Percentiles rank a stretch among this genome's conserved stretches.
Conservation (phyloP, 2,888 invertebrate genomes). For the Coremacera marginata region DNA sequence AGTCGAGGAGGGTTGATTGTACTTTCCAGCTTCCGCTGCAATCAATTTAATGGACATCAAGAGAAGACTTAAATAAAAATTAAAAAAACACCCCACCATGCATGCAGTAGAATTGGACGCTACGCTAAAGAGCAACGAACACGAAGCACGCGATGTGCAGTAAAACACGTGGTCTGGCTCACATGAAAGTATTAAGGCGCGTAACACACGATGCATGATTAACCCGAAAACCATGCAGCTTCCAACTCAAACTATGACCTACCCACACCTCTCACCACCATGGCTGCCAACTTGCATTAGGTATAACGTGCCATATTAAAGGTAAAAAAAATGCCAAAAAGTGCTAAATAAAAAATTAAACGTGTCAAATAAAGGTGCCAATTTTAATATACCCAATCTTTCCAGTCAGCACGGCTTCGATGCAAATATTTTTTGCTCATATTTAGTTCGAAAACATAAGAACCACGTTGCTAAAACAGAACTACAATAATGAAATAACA, state of each 20-base stretch:
- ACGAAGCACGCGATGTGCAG: slow-evolving; percentile 25
- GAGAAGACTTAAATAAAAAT: not conserved
- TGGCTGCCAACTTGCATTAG: too few relatives aligned
- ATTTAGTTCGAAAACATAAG: too few relatives aligned
- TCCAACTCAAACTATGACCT: not conserved
- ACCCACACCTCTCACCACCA: slow-evolving; percentile 16
- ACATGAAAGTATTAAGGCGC: slow-evolving; percentile 70
- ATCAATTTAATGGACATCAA: slow-evolving; percentile 55
- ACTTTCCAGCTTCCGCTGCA: slow-evolving; percentile 65
- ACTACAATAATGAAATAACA: too few relatives aligned
- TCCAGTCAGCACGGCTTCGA: too few relatives aligned
- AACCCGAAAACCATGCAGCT: slow-evolving; percentile 52
- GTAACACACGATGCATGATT: slow-evolving; percentile 66
- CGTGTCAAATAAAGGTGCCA: too few relatives aligned
- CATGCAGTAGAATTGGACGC: not conserved
- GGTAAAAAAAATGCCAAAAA: too few relatives aligned
- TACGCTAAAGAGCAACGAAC: slow-evolving; percentile 52
- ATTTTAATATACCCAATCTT: too few relatives aligned
- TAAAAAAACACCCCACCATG: slow-evolving; percentile 2
- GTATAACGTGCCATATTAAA: too few relatives aligned
- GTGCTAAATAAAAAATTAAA: too few relatives aligned
- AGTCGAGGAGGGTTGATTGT: slow-evolving; percentile 55
- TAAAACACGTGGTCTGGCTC: slow-evolving; percentile 67
- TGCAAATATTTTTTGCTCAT: too few relatives aligned
- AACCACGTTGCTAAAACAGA: too few relatives aligned